phyloP scores from a whole-genome alignment of 2,113 vertebrate genomes.

The Balaeniceps rex region DNA sequence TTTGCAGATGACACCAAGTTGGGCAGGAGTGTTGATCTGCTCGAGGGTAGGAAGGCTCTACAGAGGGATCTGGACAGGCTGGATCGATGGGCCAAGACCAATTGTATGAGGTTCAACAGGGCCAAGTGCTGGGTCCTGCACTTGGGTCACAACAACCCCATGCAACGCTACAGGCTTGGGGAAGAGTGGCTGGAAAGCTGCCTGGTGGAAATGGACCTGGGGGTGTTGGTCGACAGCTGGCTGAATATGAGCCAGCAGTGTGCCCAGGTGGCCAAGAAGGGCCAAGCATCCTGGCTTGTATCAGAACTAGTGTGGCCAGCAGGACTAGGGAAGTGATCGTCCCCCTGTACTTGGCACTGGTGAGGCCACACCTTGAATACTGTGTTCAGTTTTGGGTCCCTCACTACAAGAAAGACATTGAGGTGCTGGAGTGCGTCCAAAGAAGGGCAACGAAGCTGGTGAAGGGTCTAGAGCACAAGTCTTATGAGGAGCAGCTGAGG shows the following conservation, averaged over 20 bases:
- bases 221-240: accelerated
- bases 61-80: neutral
- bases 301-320: neutral
- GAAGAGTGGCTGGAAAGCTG: neutral
- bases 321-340: accelerated
- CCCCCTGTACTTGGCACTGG: neutral
- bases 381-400: neutral
- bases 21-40: accelerated
- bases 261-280: neutral
- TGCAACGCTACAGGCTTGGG: accelerated
- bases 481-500: neutral
- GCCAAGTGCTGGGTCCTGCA: too few relatives aligned
- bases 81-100: accelerated
- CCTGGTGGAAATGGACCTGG: accelerated
- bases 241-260: neutral
- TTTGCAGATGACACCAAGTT: neutral
- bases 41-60: neutral
- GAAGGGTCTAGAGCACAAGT: neutral
- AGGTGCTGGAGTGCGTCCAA: accelerated
- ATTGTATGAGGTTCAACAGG: neutral
- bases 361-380: accelerated
- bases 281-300: neutral
- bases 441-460: accelerated
- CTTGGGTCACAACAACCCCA: neutral
- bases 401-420: accelerated